Percentiles rank a stretch among this genome's conserved stretches.
Conservation (phyloP, 2,797 vertebrate species). For the Taeniopygia guttata region DNA sequence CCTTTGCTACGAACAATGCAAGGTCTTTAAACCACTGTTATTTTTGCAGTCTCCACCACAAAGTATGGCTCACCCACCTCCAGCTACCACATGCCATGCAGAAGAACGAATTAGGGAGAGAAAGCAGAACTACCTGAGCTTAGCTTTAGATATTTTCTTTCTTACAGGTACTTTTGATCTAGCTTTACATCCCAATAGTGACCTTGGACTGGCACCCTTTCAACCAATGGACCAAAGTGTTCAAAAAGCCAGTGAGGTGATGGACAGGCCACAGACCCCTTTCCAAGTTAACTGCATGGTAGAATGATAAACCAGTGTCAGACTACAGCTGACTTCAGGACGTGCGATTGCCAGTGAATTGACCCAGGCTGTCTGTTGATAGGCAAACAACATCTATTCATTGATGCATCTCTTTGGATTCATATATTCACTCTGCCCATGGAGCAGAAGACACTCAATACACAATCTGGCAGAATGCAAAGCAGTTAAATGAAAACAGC, state of each 20-base stretch:
- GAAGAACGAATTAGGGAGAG: not conserved
- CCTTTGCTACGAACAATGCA: not conserved
- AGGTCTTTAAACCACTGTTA: not conserved
- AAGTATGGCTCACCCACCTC: not conserved
- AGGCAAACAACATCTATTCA: not conserved
- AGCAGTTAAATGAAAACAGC: not conserved
- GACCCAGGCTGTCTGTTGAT: not conserved
- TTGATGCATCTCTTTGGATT: not conserved
- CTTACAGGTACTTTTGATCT: not conserved
- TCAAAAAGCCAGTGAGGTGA: not conserved
- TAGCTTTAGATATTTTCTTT: not conserved
- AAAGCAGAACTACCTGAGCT: not conserved
- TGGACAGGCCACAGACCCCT: fast-evolving
- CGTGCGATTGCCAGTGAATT: fast-evolving
- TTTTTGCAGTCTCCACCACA: not conserved
- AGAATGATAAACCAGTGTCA: not conserved
- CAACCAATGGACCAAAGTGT: not conserved
- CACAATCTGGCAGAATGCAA: not conserved
- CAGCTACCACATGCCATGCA: not conserved
- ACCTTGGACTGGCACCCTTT: not conserved
- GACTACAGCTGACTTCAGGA: not conserved
- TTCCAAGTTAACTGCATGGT: fast-evolving
- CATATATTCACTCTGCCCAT: not conserved
- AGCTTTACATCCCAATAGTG: not conserved
- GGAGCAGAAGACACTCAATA: not conserved